Evolutionary conservation across 2,888 invertebrate species (phyloP), one percentile per base, ranked within the genome.

Genomic region (Tetragnatha montana): DNA sequence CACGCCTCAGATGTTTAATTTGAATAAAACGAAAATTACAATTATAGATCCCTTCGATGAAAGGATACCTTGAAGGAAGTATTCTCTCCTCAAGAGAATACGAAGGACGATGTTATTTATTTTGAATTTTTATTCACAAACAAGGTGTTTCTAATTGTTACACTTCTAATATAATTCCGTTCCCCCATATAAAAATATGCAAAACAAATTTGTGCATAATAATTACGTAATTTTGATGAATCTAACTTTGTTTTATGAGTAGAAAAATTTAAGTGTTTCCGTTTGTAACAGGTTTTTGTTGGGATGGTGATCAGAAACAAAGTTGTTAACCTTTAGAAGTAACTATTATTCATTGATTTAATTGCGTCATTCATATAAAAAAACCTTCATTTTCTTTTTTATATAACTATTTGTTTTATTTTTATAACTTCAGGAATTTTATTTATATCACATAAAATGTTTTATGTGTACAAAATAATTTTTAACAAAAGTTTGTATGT

Each of bases 1-100:
- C 83, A 75, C 85, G 51, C 89, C 89, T 81, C 49, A 60, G 73
- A 89, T 12, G 47, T 2, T 10, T 69, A 60, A 76, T 69, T 71
- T n/a, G 71, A 73, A 81, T 71, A 81, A 81, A 81, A 81, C 81
- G 71, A 81, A 81, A 50, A 21, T 22, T 21, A 73, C 12, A 70
- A 68, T 22, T 68, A n/a, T n/a, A n/a, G 69, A 69, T 17, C 68
- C 69, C 68, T 79, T 8, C 68, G 7, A 19, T 21, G 21, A 51
- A 50, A 21, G 60, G 51, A 35, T 68, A 35, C 10, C 22, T 80
- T 60, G n/a, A 80, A 80, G 22, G 68, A 80, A 70, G 35, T n/a
- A 6, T 17, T 60, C 10, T 60, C 60, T 60, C 12, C 60, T 60
- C 12, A 35, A 35, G 35, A 80, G 35, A 12, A 21, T n/a, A 22